Conservation (phyloP, 2,113 vertebrate genomes). For the Chionis minor region DNA sequence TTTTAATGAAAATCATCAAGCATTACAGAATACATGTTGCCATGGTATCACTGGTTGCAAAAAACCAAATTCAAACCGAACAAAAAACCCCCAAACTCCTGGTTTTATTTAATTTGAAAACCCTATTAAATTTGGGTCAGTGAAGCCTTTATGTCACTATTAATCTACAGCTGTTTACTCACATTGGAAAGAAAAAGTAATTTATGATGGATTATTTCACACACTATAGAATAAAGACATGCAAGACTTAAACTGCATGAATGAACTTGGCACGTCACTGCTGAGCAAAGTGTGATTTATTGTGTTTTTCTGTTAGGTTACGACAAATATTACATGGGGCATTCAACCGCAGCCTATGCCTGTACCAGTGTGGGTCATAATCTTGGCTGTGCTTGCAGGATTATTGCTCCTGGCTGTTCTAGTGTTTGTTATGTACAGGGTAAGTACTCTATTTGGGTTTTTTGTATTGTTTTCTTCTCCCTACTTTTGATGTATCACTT, state of each 20-base stretch:
- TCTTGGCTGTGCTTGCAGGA: slow-evolving; percentile 91
- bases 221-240: neutral
- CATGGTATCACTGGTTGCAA: neutral
- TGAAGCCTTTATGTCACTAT: neutral
- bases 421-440: slow-evolving; percentile 97
- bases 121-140: neutral
- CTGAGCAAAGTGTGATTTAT: neutral
- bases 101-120: neutral
- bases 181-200: neutral
- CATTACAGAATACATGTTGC: neutral
- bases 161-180: neutral
- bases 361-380: slow-evolving; percentile 93
- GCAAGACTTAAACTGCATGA: neutral
- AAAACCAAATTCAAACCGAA: neutral
- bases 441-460: slow-evolving; percentile 48
- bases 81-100: neutral
- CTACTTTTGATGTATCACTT: neutral
- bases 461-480: neutral
- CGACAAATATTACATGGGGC: slow-evolving; percentile 90
- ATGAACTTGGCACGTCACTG: neutral
- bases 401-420: slow-evolving; percentile 91
- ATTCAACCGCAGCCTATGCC: slow-evolving; percentile 78
- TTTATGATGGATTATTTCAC: neutral
- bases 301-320: slow-evolving; percentile 76
- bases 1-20: neutral